Base-by-base conservation (phyloP, 2,888 invertebrate genomes). In the Argyresthia goedartella region DNA sequence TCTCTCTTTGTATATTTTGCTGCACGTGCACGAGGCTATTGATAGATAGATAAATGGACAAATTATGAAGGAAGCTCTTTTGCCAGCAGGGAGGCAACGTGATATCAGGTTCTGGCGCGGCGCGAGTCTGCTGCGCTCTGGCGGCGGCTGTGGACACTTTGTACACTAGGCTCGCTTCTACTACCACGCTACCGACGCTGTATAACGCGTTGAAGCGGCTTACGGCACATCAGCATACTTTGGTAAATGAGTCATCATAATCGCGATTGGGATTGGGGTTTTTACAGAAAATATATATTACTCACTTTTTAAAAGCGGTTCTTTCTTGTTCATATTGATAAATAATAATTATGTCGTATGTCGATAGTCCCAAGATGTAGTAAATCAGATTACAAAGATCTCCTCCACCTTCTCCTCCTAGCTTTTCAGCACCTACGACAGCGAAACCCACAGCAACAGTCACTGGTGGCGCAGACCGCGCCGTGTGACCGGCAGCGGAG, bases 141-240 rank as follows among this genome's bases (percentile, higher is more conserved):
- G 94, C 96, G 0, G 94, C 96, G 55, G 94, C 95, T 65, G 95
- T 96, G 0, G 98, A 98, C 69, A 92, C 96, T 61, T 76, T 98
- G 52, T 98, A 97, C 77, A 94, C 95, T 52, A 93, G 95, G 56
- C 94, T 97, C 1, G 95, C 97, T 0, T 90, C 95, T 52, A 93
- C 96, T 56, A 86, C 98, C 48, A 96, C 96, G 60, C 82, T 98
- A 50, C 92, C 93, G 8, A 93, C 97, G 0, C 81, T 98, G 39
- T 91, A 93, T 51, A 92, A 92, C 52, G 97, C 98, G 61, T 79
- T 97, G 51, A 90, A 90, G 33, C 92, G 46, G 33, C 87, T 98
- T 0, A 95, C 97, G 58, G 89, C 90, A 46, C 94, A 95, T n/a
- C 96, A 96, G 47, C 93, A 95, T 61, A 89, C 91, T 54, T 93